phyloP scores from a whole-genome alignment of 2,888 invertebrate species.

The Nomada goodeniana region DNA sequence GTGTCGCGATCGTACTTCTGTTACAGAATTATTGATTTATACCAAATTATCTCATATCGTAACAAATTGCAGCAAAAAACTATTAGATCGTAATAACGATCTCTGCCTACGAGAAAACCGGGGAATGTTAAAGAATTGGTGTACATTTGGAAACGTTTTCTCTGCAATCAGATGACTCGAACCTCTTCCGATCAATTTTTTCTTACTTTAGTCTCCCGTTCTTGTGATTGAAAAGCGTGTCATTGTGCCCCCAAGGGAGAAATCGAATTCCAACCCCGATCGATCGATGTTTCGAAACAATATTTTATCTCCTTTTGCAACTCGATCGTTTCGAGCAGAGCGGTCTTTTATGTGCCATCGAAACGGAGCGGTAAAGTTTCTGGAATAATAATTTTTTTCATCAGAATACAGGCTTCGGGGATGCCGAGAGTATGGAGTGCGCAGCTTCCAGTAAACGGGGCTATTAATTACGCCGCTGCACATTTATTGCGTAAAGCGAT shows the following conservation, averaged over 20 bases:
- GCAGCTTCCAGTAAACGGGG: background rate
- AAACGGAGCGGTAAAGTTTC: background rate
- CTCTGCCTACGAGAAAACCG: too few relatives aligned
- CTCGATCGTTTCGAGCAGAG: background rate
- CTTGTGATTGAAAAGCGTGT: background rate
- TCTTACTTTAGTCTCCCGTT: background rate
- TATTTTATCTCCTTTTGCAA: background rate
- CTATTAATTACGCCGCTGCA: slow-evolving; percentile 3
- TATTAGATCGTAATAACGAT: too few relatives aligned
- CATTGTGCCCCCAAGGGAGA: background rate
- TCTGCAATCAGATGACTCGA: slow-evolving; percentile 23
- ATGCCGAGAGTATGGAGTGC: background rate
- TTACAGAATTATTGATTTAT: too few relatives aligned
- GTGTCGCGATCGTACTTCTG: too few relatives aligned
- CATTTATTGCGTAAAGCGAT: background rate
- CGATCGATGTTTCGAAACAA: background rate
- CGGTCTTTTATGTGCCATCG: background rate
- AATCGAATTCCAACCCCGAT: background rate
- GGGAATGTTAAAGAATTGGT: background rate
- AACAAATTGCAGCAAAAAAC: too few relatives aligned
- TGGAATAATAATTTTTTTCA: background rate
- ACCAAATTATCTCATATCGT: background rate
- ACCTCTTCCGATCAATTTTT: background rate
- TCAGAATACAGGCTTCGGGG: background rate
- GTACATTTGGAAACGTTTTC: slow-evolving; percentile 5